Percentiles rank a stretch among this genome's conserved stretches.
Evolutionary conservation across 2,888 invertebrate species (phyloP).

Genomic region (Antitype chi): DNA sequence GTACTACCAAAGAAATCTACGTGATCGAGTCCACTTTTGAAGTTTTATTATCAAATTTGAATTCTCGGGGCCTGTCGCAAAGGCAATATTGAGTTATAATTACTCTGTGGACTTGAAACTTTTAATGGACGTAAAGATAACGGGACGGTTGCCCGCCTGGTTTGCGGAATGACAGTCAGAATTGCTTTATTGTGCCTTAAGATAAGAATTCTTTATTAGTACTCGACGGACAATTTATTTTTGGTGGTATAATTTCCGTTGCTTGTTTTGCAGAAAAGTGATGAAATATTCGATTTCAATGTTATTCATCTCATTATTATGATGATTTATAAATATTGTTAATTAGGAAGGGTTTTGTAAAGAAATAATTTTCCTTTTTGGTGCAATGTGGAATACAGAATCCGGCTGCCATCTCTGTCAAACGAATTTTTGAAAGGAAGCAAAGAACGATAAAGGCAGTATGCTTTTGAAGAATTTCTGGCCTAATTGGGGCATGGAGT

Average conservation of each 20-base stretch:
- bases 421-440: conserved; percentile 27
- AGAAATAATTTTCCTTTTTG: conserved; percentile 17
- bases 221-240: conserved; percentile 22
- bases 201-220: conserved; percentile 53
- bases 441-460: conserved; percentile 13
- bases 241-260: not conserved
- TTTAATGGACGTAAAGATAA: conserved; percentile 85
- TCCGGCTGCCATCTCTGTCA: conserved; percentile 2
- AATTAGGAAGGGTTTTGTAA: not conserved
- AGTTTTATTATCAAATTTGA: conserved; percentile 68
- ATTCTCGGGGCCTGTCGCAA: conserved; percentile 64
- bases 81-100: conserved; percentile 85
- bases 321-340: not conserved
- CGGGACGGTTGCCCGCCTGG: conserved; percentile 64
- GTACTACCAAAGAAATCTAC: conserved; percentile 60
- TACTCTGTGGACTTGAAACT: conserved; percentile 77
- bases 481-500: conserved; percentile 43
- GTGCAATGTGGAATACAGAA: conserved; percentile 15
- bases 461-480: conserved; percentile 22
- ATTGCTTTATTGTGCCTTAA: conserved; percentile 61
- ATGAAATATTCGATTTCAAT: not conserved
- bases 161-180: conserved; percentile 58
- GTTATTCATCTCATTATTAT: not conserved
- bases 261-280: not conserved
- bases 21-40: conserved; percentile 60